Evolutionary conservation across 2,797 vertebrate genomes (phyloP).

Genomic region (Heliangelus exortis): DNA sequence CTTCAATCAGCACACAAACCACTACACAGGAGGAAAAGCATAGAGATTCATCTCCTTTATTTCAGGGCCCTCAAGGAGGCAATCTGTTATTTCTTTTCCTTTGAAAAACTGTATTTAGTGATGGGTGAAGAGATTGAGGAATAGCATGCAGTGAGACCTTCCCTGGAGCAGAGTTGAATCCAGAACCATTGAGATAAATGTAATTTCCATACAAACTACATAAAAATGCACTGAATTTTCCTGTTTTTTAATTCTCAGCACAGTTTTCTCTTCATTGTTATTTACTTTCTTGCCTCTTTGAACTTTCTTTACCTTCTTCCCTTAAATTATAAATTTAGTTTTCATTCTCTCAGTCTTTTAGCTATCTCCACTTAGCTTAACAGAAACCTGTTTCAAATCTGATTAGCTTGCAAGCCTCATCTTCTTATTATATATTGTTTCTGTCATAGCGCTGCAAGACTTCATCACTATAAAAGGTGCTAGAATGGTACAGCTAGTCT

Average conservation of each 20-base stretch:
- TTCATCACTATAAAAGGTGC: neutral
- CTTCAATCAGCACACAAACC: conserved; percentile 64
- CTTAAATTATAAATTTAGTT: neutral
- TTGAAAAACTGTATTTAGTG: conserved; percentile 46
- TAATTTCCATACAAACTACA: conserved; percentile 10
- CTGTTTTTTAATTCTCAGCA: neutral
- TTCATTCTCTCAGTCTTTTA: neutral
- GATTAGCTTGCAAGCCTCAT: neutral
- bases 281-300: neutral
- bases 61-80: conserved; percentile 29
- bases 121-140: neutral
- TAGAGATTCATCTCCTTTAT: conserved; percentile 37
- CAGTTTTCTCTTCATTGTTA: neutral
- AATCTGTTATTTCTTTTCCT: conserved; percentile 45
- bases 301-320: neutral
- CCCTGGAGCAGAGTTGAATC: neutral
- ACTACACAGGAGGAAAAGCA: conserved; percentile 18
- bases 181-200: conserved; percentile 24
- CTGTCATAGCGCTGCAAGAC: neutral
- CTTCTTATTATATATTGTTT: neutral
- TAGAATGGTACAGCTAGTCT: neutral
- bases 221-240: neutral
- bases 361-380: neutral
- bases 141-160: neutral
- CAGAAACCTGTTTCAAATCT: neutral